Percentiles rank a stretch among this genome's conserved stretches.
These are phyloP conservation scores for Gobius niger DNA, from an alignment of 2,113 vertebrate genomes.

Conservation along the genomic window DNA sequence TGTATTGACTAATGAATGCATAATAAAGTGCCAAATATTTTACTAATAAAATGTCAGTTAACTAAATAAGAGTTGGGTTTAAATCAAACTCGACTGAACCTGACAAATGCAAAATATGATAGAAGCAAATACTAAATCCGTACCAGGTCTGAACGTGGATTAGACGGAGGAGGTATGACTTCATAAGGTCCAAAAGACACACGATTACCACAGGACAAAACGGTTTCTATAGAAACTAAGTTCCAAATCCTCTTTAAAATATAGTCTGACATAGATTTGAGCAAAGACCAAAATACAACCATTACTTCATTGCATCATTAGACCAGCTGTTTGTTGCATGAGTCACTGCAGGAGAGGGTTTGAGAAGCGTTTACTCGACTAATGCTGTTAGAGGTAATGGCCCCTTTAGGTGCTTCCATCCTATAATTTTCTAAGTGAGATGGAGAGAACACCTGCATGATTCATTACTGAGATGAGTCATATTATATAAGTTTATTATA, in stretches of 20 bases:
- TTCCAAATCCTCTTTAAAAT: no score
- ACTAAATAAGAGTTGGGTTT: no score
- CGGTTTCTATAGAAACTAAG: background rate
- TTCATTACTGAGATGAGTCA: slow-evolving; percentile 32
- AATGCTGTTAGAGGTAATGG: slow-evolving; percentile 38
- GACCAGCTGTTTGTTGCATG: slow-evolving; percentile 8
- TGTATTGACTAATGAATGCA: background rate
- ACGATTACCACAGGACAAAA: background rate
- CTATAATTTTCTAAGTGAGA: slow-evolving; percentile 41
- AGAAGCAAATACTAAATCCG: no score
- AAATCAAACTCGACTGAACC: no score
- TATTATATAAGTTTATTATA: background rate
- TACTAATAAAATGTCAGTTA: no score
- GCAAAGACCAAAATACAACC: background rate
- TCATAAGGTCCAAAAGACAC: no score
- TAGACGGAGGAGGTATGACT: no score
- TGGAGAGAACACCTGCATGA: slow-evolving; percentile 1
- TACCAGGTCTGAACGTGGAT: no score
- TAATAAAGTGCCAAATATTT: background rate
- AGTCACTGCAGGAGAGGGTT: slow-evolving; percentile 21
- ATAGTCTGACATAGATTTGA: background rate
- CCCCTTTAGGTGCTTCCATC: slow-evolving; percentile 26
- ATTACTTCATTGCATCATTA: slow-evolving; percentile 20
- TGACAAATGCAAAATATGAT: no score
- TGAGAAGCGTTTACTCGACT: slow-evolving; percentile 24